Percentiles rank a stretch among this genome's conserved stretches.
These are phyloP conservation scores for Elmis aenea DNA, from an alignment of 2,888 invertebrate species.

Conservation along the genomic window DNA sequence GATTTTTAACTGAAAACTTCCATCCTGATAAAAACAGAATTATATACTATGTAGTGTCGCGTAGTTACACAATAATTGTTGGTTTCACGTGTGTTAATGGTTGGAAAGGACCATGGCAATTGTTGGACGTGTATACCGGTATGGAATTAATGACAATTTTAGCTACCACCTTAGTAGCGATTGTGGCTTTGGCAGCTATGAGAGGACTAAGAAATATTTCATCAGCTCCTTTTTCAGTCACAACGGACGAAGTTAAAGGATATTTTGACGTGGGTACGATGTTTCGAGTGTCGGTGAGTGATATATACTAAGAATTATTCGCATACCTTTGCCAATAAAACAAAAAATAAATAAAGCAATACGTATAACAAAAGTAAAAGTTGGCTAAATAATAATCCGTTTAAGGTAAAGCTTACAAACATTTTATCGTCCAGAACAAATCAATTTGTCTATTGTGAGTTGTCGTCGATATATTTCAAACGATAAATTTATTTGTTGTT, in stretches of 20 bases:
- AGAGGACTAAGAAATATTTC: conserved; percentile 72
- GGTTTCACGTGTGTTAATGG: conserved; percentile 80
- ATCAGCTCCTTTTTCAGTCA: conserved; percentile 76
- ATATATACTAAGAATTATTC: too few relatives aligned
- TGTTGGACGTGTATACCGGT: conserved; percentile 68
- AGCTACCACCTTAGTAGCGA: conserved; percentile 60
- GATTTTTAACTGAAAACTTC: conserved; percentile 53
- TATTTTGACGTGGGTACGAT: conserved; percentile 83
- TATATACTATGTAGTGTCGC: conserved; percentile 64
- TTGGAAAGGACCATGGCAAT: conserved; percentile 81
- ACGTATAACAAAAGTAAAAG: too few relatives aligned
- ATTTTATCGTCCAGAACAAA: too few relatives aligned
- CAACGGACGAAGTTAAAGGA: conserved; percentile 67
- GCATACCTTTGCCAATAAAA: too few relatives aligned
- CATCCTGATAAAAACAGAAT: conserved; percentile 66
- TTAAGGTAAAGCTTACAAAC: too few relatives aligned
- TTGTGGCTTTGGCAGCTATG: conserved; percentile 63
- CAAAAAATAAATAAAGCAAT: too few relatives aligned
- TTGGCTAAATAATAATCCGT: too few relatives aligned
- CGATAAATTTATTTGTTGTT: too few relatives aligned
- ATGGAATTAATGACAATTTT: conserved; percentile 55
- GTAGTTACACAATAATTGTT: conserved; percentile 70
- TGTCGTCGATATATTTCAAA: too few relatives aligned
- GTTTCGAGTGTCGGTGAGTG: conserved; percentile 75
- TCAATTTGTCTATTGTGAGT: too few relatives aligned